Evolutionary conservation across 2,888 invertebrate genomes (phyloP), one percentile per base, ranked within the genome.

Genomic region (Hemistola chrysoprasaria): DNA sequence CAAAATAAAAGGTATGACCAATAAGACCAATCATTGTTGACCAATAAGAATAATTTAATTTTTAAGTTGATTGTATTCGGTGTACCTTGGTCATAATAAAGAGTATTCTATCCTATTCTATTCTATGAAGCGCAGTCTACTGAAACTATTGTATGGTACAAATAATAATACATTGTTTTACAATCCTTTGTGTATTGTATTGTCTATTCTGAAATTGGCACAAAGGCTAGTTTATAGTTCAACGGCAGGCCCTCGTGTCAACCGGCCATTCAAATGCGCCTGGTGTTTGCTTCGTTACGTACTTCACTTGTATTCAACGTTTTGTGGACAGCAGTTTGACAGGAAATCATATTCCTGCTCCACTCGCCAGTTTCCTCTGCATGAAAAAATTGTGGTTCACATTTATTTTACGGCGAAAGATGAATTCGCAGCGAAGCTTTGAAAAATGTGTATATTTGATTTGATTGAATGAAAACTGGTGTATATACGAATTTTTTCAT

Each of bases 211-310:
- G 16, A 6, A 16, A 24, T 11, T 23, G 22, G 6, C 8, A 24
- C 16, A 32, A 25, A 38, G 25, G 26, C 9, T 10, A 11, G 20
- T 1, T 6, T 22, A 27, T 7, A 23, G 8, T 22, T 27, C 23
- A 28, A 25, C 28, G 22, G 22, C 11, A 22, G 23, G 11, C 28
- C 16, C n/a, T 8, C 16, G 6, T 23, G 59, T 62, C 63, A 64
- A 56, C 56, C 63, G 58, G 59, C 65, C 58, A 66, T 65, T 68
- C 59, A 66, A 72, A 70, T 65, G 68, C 59, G 65, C 73, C 65
- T 54, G 53, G 53, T 75, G 69, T 78, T 78, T 77, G 76, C 76
- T 80, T 80, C 79, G 79, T 80, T 79, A 79, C 75, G 62, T 58
- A 59, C 56, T 47, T 44, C 59, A 40, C 67, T 69, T 68, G 69